These are phyloP conservation scores for Onychomys torridus DNA, from an alignment of 2,797 vertebrate genomes.

Conservation along the genomic window DNA sequence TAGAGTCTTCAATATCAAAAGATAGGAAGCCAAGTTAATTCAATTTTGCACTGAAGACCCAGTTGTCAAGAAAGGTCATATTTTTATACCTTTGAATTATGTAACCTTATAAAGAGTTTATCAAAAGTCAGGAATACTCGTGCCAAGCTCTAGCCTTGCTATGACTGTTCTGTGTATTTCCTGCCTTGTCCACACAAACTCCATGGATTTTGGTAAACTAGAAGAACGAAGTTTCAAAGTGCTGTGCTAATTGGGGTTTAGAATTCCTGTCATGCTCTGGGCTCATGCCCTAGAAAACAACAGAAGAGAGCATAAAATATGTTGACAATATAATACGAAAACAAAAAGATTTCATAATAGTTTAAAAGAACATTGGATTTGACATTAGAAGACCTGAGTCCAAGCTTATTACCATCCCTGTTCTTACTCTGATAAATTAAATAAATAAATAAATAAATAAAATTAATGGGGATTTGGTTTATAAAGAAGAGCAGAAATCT, in stretches of 20 bases:
- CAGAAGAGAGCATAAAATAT: neutral
- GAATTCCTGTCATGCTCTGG: neutral
- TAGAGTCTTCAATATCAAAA: constrained; percentile 6
- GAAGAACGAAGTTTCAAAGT: neutral
- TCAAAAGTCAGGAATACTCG: neutral
- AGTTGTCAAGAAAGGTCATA: neutral
- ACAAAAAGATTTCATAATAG: constrained; percentile 8
- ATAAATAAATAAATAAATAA: too few species aligned
- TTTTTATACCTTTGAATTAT: neutral
- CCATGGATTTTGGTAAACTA: neutral
- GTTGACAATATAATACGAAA: neutral
- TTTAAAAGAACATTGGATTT: constrained; percentile 17
- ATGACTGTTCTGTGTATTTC: neutral
- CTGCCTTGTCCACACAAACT: neutral
- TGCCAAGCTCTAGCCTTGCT: neutral
- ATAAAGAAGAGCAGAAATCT: neutral
- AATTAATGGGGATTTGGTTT: neutral
- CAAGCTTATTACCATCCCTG: neutral
- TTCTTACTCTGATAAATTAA: neutral
- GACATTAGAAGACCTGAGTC: neutral
- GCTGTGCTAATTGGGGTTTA: neutral
- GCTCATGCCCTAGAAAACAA: neutral
- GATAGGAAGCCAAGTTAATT: neutral
- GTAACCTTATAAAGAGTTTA: neutral
- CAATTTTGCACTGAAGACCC: neutral